Evolutionary conservation across 1,140 invertebrate genomes (phyloP), one percentile per base, ranked within the genome.

Genomic region (Plectrocnemia conspersa): DNA sequence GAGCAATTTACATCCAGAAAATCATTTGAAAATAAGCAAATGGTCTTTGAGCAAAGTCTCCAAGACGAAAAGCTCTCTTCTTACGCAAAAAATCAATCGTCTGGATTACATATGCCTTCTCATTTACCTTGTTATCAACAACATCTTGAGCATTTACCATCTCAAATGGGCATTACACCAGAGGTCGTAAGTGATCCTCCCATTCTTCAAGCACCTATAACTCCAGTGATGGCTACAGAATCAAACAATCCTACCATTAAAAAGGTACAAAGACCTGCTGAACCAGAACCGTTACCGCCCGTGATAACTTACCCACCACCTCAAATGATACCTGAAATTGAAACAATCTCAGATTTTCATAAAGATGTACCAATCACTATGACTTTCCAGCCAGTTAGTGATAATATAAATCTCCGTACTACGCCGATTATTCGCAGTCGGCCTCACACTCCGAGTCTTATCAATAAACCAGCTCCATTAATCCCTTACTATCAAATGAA

Each of bases 401-500:
- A 82, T 58, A 77, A 78, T 60, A 66, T 71, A 18, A 63, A 66
- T 22, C 59, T 65, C 40, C 68, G 68, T 68, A 69, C 55, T 60
- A 78, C 70, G 61, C 76, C 68, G 46, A 50, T 32, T 16, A 63
- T 62, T 15, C 63, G 67, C 44, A 75, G 73, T 61, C 67, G 81
- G 38, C 71, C 80, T 19, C 73, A 74, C 49, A 82, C 81, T 40
- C 81, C 81, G 2, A 80, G 79, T 66, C 66, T 79, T 67, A 82
- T 79, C 49, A 82, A 81, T 66, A 83, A 83, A 72, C 78, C 80
- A 42, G 79, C 81, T 0, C 79, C 81, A 10, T 73, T 81, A 47
- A 74, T 83, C 52, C 82, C 82, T 15, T 79, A 77, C 65, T 84
- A 84, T 64, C 81, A 84, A 66, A 79, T 80, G 67, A 82, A 81